These are phyloP conservation scores for Lasioglossum pauxillum DNA, from an alignment of 2,888 invertebrate genomes.

Conservation along the genomic window DNA sequence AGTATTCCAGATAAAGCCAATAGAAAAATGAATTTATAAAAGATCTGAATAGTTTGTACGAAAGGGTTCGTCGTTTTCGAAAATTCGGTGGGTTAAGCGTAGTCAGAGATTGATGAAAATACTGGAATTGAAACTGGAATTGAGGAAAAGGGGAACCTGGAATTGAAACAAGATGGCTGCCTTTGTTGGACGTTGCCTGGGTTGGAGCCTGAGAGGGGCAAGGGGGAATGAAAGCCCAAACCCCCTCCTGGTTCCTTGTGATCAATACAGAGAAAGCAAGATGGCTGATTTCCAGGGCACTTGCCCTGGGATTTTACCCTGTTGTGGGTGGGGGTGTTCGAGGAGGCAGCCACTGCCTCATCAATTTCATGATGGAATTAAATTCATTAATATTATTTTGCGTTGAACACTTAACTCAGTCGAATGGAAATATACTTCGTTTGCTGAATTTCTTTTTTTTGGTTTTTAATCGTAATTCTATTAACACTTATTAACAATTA, in stretches of 20 bases:
- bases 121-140: constrained; percentile 66
- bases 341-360: constrained; percentile 24
- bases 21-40: neutral
- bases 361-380: constrained; percentile 42
- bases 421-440: neutral
- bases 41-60: neutral
- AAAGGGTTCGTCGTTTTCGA: constrained; percentile 55
- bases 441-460: neutral
- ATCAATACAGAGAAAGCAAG: constrained; percentile 85
- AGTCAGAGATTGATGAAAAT: constrained; percentile 80
- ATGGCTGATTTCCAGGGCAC: constrained; percentile 84
- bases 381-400: constrained; percentile 21
- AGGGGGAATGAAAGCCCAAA: constrained; percentile 70
- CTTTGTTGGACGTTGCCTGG: constrained; percentile 74
- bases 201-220: constrained; percentile 67
- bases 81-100: constrained; percentile 68
- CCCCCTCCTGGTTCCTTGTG: constrained; percentile 71
- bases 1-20: neutral
- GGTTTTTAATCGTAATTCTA: neutral
- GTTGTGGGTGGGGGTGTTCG: constrained; percentile 64
- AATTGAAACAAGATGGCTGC: constrained; percentile 83
- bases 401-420: neutral
- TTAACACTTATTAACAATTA: neutral
- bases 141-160: constrained; percentile 64
- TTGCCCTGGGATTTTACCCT: constrained; percentile 81